These are phyloP conservation scores for Trachemys scripta DNA, from an alignment of 2,113 vertebrate genomes.

Conservation along the genomic window DNA sequence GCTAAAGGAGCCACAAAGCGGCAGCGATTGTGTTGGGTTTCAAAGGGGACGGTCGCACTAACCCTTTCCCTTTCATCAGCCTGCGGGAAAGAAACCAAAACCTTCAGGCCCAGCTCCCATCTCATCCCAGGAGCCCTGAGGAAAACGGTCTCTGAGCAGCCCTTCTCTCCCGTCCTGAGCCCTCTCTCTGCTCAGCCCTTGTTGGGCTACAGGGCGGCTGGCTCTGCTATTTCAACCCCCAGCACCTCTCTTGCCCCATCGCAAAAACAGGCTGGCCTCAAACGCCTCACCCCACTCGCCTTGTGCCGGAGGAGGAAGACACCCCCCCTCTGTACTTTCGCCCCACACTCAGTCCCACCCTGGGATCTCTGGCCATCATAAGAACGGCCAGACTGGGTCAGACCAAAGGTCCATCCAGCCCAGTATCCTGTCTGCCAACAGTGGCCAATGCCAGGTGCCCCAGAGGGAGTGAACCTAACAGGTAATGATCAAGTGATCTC, in stretches of 20 bases:
- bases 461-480: too few species aligned
- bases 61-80: not conserved
- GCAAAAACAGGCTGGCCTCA: not conserved
- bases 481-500: too few species aligned
- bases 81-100: not conserved
- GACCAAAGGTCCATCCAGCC: too few species aligned
- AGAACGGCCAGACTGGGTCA: too few species aligned
- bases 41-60: not conserved
- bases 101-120: not conserved
- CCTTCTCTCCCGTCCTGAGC: accelerated
- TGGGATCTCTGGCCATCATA: too few species aligned
- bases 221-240: accelerated
- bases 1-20: not conserved
- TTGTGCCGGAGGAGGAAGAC: not conserved
- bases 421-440: too few species aligned
- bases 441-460: too few species aligned
- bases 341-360: too few species aligned
- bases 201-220: accelerated
- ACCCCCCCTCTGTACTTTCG: too few species aligned
- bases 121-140: not conserved
- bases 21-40: not conserved
- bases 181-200: not conserved
- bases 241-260: accelerated
- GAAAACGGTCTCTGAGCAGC: not conserved
- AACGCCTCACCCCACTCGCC: not conserved